These are phyloP conservation scores for Rutilus rutilus DNA, from an alignment of 2,113 vertebrate genomes.

Conservation along the genomic window DNA sequence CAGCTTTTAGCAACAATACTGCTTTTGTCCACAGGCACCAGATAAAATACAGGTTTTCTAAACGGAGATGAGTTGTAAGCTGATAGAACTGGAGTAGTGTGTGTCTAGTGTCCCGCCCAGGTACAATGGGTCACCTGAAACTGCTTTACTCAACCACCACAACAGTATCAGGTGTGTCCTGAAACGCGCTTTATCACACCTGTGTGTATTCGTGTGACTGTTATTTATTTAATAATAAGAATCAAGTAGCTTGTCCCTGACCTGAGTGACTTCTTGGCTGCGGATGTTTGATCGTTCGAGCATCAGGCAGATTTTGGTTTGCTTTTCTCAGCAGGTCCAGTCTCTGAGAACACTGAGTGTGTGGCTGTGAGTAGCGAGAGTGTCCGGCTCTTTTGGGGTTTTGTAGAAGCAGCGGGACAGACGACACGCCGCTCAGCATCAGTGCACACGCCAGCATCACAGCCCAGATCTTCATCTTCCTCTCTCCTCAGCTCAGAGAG, in stretches of 20 bases:
- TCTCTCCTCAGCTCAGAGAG: constrained; percentile 61
- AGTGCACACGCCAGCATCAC: constrained; percentile 71
- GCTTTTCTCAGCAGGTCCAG: neutral
- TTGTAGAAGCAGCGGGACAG: neutral
- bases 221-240: neutral
- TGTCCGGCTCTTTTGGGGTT: constrained; percentile 40
- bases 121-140: constrained; percentile 37
- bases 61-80: neutral
- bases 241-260: neutral
- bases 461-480: constrained; percentile 78
- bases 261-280: neutral
- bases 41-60: constrained; percentile 10
- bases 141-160: constrained; percentile 26
- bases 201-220: constrained; percentile 1
- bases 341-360: neutral
- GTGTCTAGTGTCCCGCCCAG: neutral
- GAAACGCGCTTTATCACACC: neutral
- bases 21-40: constrained; percentile 24
- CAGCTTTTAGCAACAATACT: constrained; percentile 30
- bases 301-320: neutral
- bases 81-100: constrained; percentile 18
- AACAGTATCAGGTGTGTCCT: constrained; percentile 41
- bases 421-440: constrained; percentile 64
- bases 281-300: neutral
- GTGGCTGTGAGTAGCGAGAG: neutral